Conservation (phyloP, 2,113 vertebrate genomes). For the Sylvietta virens region DNA sequence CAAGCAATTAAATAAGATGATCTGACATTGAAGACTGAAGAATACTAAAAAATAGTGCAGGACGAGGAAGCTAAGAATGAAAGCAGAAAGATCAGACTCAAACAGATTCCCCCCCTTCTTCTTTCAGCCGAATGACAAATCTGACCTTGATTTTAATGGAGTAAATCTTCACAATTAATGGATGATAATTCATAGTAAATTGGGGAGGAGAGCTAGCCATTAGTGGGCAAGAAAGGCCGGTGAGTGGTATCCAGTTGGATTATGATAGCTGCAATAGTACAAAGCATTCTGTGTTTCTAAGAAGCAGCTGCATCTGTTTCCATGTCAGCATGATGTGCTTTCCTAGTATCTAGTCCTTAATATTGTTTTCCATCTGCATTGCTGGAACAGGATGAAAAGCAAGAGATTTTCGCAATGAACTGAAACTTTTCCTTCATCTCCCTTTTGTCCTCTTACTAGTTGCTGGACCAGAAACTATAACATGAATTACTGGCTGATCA, state of each 20-base stretch:
- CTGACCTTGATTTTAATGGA: constrained; percentile 32
- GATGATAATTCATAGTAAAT: constrained; percentile 18
- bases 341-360: constrained; percentile 1
- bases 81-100: neutral
- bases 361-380: constrained; percentile 7
- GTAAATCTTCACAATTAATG: constrained; percentile 18
- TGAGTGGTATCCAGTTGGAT: neutral
- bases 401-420: neutral
- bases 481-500: constrained; percentile 86
- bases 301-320: constrained; percentile 34
- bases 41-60: neutral
- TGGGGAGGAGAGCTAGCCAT: neutral
- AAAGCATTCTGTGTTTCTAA: neutral
- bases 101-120: neutral
- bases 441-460: constrained; percentile 52
- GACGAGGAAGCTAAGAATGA: neutral
- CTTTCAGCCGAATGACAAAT: neutral
- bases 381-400: neutral
- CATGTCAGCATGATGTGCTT: constrained; percentile 42
- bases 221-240: neutral
- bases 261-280: neutral
- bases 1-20: neutral
- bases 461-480: constrained; percentile 87
- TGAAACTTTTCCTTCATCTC: neutral
- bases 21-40: neutral